Base-by-base conservation (phyloP, 2,888 invertebrate species). In the Allygus modestus region DNA sequence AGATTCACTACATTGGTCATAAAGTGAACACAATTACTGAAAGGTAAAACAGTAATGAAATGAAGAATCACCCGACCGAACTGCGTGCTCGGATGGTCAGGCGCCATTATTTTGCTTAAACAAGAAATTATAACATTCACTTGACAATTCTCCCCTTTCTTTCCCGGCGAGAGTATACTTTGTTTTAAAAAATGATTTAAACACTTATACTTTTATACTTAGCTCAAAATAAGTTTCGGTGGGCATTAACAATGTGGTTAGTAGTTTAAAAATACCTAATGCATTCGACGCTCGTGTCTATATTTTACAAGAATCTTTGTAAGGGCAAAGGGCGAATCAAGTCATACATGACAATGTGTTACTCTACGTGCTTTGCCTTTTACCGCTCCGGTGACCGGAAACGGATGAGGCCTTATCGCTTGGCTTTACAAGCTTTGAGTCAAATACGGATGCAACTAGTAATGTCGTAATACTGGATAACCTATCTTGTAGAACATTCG, bases 341-440 rank as follows among this genome's bases (percentile, higher is more conserved):
- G 65, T 15, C 28, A 65, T 65, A 65, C 65, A 65, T 65, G 31
- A 28, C 65, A 28, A 65, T 65, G 65, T 65, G 65, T 28, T 26
- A 28, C 65, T 0, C 28, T 28, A 65, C 65, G 65, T 65, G 65
- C 54, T 23, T 23, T 20, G 54, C 46, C 46, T 46, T 17, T 11
- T 11, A 17, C 51, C 9, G 51, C n/a, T 12, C 51, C 51, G 20
- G 58, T 58, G 20, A 28, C 65, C 17, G 31, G 31, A 28, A 15
- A 4, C 12, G 46, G 46, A 11, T 17, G 17, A 46, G 46, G 46
- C 4, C 17, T 17, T 46, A 17, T 46, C 46, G 37, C 37, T 37
- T 37, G 4, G 37, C 37, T 37, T 9, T 12, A 1, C 2, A 4
- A 12, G 46, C 11, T 17, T 46, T 17, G 46, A 2, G 46, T 9